Conservation (phyloP, 2,113 vertebrate genomes). For the Spheniscus mendiculus region DNA sequence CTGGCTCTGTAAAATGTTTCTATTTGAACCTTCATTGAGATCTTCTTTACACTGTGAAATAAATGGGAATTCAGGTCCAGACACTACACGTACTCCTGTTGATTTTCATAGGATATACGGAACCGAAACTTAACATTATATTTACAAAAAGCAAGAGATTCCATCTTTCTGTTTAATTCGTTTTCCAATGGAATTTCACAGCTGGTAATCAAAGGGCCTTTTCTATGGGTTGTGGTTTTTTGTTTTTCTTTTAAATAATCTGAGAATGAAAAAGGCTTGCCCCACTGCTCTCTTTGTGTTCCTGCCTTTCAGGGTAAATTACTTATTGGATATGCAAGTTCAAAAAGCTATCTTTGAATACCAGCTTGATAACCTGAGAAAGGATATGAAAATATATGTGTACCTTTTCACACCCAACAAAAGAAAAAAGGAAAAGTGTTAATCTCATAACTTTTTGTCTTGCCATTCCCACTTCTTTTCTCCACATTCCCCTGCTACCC, state of each 20-base stretch:
- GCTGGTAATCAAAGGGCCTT: neutral
- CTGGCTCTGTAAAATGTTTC: neutral
- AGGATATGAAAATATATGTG: neutral
- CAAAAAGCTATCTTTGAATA: neutral
- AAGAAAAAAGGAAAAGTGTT: neutral
- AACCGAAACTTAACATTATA: neutral
- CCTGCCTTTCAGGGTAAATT: neutral
- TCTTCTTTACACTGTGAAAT: neutral
- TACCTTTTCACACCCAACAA: neutral
- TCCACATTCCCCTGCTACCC: neutral
- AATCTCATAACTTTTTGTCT: neutral
- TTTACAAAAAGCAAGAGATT: neutral
- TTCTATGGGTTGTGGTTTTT: neutral
- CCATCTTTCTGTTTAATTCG: neutral
- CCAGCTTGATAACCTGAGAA: neutral
- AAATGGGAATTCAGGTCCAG: neutral
- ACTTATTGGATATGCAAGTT: neutral
- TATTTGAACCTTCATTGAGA: neutral
- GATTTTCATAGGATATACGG: neutral
- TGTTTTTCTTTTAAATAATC: neutral
- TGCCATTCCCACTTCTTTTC: neutral
- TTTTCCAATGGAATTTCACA: neutral
- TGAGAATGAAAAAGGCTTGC: neutral
- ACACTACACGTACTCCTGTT: neutral
- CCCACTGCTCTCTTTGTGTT: neutral